phyloP scores from a whole-genome alignment of 2,113 vertebrate species.

The Neomonachus schauinslandi region DNA sequence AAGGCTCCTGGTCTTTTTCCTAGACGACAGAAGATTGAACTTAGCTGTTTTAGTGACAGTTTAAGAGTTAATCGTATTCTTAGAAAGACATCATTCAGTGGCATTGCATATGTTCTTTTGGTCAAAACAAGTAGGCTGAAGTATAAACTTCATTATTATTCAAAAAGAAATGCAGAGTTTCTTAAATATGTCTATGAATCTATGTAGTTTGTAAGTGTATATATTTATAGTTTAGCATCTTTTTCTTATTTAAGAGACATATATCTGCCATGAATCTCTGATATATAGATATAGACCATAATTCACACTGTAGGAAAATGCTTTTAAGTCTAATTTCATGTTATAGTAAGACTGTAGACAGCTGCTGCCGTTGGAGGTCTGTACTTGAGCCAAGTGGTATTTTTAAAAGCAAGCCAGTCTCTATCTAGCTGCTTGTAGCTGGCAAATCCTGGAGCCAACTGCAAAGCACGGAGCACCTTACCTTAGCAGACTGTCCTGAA shows the following conservation, averaged over 20 bases:
- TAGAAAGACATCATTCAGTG: neutral
- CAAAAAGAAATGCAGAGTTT: neutral
- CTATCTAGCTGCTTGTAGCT: neutral
- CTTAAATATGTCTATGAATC: neutral
- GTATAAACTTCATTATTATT: neutral
- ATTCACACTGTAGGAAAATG: neutral
- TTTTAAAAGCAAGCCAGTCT: neutral
- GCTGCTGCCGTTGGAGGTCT: neutral
- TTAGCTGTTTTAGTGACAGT: neutral
- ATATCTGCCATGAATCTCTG: neutral
- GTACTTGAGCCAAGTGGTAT: neutral
- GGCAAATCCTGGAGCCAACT: neutral
- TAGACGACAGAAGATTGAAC: neutral
- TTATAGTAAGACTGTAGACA: neutral
- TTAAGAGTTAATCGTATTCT: slow-evolving; percentile 14
- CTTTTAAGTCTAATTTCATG: neutral
- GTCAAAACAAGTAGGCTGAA: neutral
- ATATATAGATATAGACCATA: neutral
- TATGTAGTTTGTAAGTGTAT: neutral
- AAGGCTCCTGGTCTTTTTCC: neutral
- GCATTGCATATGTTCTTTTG: neutral
- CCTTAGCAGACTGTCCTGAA: neutral
- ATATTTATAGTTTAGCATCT: neutral
- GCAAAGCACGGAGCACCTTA: neutral
- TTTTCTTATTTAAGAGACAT: slow-evolving; percentile 7